Percentiles rank a stretch among this genome's conserved stretches.
Conservation (phyloP, 2,113 vertebrate species). For the Zingel zingel region DNA sequence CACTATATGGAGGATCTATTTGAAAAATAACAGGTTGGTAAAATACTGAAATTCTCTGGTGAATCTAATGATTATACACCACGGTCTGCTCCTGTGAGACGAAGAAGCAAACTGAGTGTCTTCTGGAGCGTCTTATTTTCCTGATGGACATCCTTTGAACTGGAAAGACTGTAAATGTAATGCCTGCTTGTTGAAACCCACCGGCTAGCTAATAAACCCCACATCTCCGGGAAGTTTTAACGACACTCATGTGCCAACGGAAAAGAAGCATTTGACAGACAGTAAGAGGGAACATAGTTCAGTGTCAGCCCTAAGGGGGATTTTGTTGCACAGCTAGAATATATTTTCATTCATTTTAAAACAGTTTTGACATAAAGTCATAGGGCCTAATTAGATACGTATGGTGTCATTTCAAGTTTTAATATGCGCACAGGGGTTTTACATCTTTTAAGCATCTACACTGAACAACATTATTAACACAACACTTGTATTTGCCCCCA, state of each 20-base stretch:
- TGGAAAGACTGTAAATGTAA: conserved; percentile 54
- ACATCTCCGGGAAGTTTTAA: conserved; percentile 13
- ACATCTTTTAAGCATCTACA: not conserved
- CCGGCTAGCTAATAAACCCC: conserved; percentile 24
- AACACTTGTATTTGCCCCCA: too few species aligned
- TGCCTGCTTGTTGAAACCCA: conserved; percentile 18
- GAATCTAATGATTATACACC: not conserved
- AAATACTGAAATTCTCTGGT: not conserved
- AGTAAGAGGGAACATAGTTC: not conserved
- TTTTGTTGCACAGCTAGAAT: not conserved
- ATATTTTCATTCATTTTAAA: not conserved
- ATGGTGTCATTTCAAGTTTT: not conserved
- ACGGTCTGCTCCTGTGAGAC: not conserved
- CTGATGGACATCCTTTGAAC: conserved; percentile 29
- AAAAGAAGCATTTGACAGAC: conserved; percentile 2
- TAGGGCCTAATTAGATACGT: not conserved
- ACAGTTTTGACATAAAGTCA: not conserved
- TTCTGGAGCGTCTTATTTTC: not conserved
- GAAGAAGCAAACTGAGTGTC: not conserved
- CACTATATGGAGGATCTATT: not conserved
- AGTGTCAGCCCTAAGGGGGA: not conserved
- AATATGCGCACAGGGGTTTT: not conserved
- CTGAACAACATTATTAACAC: too few species aligned
- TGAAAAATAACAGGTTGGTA: not conserved
- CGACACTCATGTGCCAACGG: not conserved